Conservation (phyloP, 2,113 vertebrate genomes). For the Brevimyrus niger region DNA sequence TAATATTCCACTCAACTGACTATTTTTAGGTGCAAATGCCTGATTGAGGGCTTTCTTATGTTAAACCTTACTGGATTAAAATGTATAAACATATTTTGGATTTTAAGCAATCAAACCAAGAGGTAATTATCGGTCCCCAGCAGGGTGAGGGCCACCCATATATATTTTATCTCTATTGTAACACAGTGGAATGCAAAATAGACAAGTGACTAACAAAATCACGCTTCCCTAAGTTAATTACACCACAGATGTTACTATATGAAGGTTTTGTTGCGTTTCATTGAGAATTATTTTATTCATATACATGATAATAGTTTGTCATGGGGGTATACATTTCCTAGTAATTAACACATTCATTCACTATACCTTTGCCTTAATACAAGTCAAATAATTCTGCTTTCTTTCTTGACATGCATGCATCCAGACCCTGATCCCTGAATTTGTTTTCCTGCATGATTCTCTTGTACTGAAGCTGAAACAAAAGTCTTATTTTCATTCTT, state of each 20-base stretch:
- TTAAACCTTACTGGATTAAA: neutral
- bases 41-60: neutral
- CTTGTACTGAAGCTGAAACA: neutral
- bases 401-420: neutral
- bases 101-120: neutral
- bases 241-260: neutral
- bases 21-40: neutral
- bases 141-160: neutral
- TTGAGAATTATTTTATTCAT: neutral
- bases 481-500: neutral
- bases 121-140: neutral
- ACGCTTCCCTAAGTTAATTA: neutral
- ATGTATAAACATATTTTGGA: neutral
- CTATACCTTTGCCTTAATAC: neutral
- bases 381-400: neutral
- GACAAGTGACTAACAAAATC: neutral
- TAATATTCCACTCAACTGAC: neutral
- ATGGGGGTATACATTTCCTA: neutral
- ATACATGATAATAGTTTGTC: neutral
- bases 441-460: neutral
- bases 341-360: neutral
- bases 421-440: neutral
- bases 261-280: neutral
- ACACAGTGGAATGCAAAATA: neutral
- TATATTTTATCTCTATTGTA: neutral